Evolutionary conservation across 1,140 invertebrate genomes (phyloP).

Genomic region (Phymorhynchus buccinoides): DNA sequence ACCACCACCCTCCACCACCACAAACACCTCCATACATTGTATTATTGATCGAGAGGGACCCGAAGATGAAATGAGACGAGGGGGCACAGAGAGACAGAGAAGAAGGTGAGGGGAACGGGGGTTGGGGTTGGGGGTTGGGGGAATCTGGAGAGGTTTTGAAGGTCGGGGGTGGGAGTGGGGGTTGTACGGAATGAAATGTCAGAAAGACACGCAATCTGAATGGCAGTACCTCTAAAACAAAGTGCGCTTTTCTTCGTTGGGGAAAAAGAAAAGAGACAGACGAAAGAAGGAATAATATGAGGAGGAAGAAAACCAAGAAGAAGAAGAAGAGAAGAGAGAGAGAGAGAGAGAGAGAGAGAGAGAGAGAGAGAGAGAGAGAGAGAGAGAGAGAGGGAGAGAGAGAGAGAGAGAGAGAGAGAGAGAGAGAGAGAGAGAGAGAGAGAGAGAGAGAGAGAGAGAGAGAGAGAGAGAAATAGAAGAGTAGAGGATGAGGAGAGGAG

Average conservation of each 20-base stretch:
- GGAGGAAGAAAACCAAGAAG: background rate
- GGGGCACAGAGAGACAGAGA: background rate
- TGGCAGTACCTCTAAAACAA: background rate
- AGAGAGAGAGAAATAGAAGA: no score
- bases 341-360: background rate
- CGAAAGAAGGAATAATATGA: background rate
- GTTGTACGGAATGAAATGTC: background rate
- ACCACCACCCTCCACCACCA: background rate
- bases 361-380: background rate
- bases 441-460: background rate
- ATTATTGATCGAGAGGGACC: constrained; percentile 5
- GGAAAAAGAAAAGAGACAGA: background rate
- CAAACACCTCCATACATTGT: background rate
- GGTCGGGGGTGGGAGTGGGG: no score
- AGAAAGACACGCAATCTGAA: background rate
- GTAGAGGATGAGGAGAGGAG: no score
- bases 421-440: background rate
- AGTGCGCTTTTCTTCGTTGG: no score
- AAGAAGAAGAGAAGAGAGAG: background rate
- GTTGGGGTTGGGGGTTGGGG: no score
- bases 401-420: background rate
- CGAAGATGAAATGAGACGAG: no score
- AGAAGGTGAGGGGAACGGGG: no score
- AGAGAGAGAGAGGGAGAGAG: background rate
- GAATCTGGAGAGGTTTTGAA: no score